A percentile compares a stretch with the other conserved stretches of the same genome.
These are phyloP conservation scores for Tipula confusa DNA, from an alignment of 2,888 invertebrate species.

Conservation along the genomic window DNA sequence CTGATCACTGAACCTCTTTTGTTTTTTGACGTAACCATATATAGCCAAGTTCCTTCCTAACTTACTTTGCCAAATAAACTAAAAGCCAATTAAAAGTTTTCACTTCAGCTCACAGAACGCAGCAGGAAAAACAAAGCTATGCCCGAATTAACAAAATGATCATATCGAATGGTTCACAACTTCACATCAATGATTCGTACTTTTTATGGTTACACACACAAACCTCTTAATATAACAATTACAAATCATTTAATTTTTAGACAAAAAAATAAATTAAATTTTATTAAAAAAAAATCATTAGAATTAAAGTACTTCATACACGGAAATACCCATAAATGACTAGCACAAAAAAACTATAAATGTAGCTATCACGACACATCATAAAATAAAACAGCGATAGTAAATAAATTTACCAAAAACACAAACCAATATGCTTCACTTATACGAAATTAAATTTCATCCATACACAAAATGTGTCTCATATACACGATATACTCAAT, in stretches of 20 bases:
- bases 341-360: not conserved
- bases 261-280: not conserved
- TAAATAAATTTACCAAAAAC: not conserved
- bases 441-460: not conserved
- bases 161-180: too few species aligned
- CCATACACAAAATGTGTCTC: constrained; percentile 41
- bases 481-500: constrained; percentile 59
- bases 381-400: not conserved
- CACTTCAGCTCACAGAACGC: too few species aligned
- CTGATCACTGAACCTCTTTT: too few species aligned
- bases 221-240: too few species aligned
- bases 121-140: too few species aligned
- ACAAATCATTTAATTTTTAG: not conserved
- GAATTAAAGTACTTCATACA: not conserved
- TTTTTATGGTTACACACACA: too few species aligned
- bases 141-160: too few species aligned
- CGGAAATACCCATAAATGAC: not conserved
- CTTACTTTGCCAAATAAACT: too few species aligned
- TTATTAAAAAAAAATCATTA: not conserved
- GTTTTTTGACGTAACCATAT: too few species aligned
- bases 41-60: too few species aligned
- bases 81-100: too few species aligned
- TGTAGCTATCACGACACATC: not conserved
- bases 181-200: too few species aligned
- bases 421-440: not conserved